Evolutionary conservation across 2,113 vertebrate genomes (phyloP), one percentile per base, ranked within the genome.

Genomic region (Apodemus sylvaticus): DNA sequence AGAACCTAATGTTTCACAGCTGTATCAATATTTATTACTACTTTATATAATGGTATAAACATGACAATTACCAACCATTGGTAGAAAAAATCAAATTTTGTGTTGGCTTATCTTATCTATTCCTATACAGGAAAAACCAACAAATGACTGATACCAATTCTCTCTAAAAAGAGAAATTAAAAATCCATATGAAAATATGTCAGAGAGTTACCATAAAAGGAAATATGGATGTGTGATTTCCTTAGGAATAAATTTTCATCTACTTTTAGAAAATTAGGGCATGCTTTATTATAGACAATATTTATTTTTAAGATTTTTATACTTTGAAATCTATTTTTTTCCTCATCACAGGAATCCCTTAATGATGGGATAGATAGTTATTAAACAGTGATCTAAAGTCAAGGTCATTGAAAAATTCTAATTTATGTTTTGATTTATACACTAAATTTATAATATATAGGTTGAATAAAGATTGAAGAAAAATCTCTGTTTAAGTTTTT

Each of bases 291-390:
- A 53, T 93, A 86, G 6, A 22, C 5, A 89, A 85, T 60, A 8
- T 45, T 62, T 95, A 13, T 34, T 87, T 95, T 64, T 95, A 89
- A 39, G 55, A 62, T 62, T 87, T 64, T 87, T 64, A 60, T 4
- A 92, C 5, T 77, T 51, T 10, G 36, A 89, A 53, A 53, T 3
- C 58, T 7, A 48, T 26, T 20, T 76, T 94, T 62, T 26, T 68
- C 48, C 34, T 45, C 20, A 66, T 53, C 29, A 45, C 4, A n/a
- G 71, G 34, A 82, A 55, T 60, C 7, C 24, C n/a, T 71, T 60
- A 86, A 91, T 39, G 13, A 51, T 29, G 8, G 17, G 8, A 22
- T 26, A 81, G 39, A 77, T 7, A 7, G 66, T 76, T 94, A 86
- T 86, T 71, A 82, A 91, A 62, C 20, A 70, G 36, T 71, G 8